These are phyloP conservation scores for Caenorhabditis tropicalis DNA, from an alignment of 1,140 invertebrate genomes.

Conservation along the genomic window DNA sequence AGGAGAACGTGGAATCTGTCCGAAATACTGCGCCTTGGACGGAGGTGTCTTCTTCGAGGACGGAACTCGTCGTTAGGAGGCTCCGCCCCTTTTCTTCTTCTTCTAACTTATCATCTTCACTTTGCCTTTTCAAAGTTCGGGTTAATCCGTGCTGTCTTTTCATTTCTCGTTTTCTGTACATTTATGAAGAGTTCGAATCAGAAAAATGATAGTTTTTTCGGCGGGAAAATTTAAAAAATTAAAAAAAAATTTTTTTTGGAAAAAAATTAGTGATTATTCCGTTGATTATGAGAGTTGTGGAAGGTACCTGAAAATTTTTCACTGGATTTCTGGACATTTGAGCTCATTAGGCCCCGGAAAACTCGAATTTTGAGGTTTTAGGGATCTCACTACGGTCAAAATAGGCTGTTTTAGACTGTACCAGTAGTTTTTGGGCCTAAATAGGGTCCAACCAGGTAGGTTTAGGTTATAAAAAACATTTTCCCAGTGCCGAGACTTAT, in stretches of 20 bases:
- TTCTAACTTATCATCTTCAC: not conserved
- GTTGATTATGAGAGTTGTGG: not conserved
- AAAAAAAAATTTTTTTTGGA: not conserved
- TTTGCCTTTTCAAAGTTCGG: not conserved
- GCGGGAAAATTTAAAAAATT: no score
- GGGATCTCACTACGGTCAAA: no score
- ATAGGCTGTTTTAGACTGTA: no score
- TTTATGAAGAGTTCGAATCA: conserved; percentile 10
- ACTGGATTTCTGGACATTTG: no score
- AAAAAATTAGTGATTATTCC: not conserved
- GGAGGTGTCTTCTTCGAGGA: conserved; percentile 60
- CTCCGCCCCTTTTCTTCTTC: not conserved
- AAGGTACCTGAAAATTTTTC: not conserved
- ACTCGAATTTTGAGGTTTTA: no score
- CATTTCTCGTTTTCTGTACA: not conserved
- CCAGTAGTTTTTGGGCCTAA: no score
- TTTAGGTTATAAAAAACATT: no score
- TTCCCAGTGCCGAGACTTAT: no score
- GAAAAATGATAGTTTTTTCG: no score
- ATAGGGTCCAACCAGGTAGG: no score
- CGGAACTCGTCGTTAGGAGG: conserved; percentile 1
- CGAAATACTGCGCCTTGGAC: conserved; percentile 65
- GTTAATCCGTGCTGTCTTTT: conserved; percentile 38
- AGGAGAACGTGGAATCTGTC: conserved; percentile 62
- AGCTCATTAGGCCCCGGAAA: no score